A percentile compares a stretch with the other conserved stretches of the same genome.
Conservation (phyloP, 2,888 invertebrate genomes). For the Drosophila falleni region DNA sequence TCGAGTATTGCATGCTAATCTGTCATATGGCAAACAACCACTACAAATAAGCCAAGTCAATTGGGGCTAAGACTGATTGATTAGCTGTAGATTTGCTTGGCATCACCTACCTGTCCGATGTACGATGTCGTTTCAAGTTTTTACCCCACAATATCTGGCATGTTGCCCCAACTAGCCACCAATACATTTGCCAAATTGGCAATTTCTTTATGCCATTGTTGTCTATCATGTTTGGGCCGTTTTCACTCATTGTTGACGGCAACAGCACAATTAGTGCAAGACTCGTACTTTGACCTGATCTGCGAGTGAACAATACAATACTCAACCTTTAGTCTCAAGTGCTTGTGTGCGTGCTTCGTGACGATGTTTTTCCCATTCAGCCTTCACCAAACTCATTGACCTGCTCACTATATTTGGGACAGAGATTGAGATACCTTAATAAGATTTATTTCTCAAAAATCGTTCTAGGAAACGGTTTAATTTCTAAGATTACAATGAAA, state of each 20-base stretch:
- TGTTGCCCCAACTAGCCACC: constrained; percentile 3
- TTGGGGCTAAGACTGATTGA: constrained; percentile 53
- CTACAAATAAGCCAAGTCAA: constrained; percentile 26
- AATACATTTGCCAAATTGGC: constrained; percentile 41
- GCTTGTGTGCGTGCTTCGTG: constrained; percentile 43
- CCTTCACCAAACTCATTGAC: constrained; percentile 34
- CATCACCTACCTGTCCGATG: constrained; percentile 21
- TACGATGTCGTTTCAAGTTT: constrained; percentile 23
- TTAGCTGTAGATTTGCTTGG: constrained; percentile 51
- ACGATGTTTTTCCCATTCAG: constrained; percentile 25
- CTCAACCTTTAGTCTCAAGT: constrained; percentile 53
- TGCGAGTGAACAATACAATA: constrained; percentile 44
- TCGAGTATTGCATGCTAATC: constrained; percentile 14
- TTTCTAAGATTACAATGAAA: background rate
- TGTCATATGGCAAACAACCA: constrained; percentile 4
- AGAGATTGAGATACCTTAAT: background rate
- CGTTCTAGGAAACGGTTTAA: no score
- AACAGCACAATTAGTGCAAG: constrained; percentile 61
- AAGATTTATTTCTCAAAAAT: background rate
- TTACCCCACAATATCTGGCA: constrained; percentile 24
- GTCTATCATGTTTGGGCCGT: constrained; percentile 20
- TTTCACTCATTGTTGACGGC: constrained; percentile 43
- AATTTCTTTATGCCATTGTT: constrained; percentile 43
- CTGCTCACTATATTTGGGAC: constrained; percentile 28
- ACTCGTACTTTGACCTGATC: constrained; percentile 46